phyloP scores from a whole-genome alignment of 2,113 vertebrate genomes.

The Sciurus niger region DNA sequence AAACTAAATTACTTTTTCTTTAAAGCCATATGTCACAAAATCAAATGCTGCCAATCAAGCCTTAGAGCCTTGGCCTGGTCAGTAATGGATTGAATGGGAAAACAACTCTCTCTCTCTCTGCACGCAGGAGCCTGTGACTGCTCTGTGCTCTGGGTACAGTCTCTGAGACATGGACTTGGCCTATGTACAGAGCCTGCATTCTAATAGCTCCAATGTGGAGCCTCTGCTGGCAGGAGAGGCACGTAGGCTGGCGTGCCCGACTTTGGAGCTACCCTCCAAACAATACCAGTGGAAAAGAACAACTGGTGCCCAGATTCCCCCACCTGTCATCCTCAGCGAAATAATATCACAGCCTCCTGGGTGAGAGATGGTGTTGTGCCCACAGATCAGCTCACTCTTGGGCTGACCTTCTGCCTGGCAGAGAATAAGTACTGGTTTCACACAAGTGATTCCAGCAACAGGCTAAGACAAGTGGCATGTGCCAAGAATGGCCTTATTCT shows the following conservation, averaged over 20 bases:
- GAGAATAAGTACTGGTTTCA: conserved; percentile 69
- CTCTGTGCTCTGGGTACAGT: not conserved
- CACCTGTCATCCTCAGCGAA: conserved; percentile 81
- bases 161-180: conserved; percentile 74
- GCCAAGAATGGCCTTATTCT: conserved; percentile 66
- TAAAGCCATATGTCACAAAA: conserved; percentile 39
- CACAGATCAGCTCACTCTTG: conserved; percentile 75
- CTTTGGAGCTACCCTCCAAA: conserved; percentile 82
- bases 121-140: not conserved
- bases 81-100: conserved; percentile 40
- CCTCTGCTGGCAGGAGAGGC: conserved; percentile 72
- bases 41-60: conserved; percentile 20
- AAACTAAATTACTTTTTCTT: conserved; percentile 50
- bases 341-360: conserved; percentile 79
- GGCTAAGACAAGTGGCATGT: conserved; percentile 63
- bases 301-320: conserved; percentile 84
- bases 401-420: conserved; percentile 80
- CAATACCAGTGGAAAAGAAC: conserved; percentile 84
- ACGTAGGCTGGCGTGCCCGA: conserved; percentile 76
- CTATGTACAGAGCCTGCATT: conserved; percentile 69
- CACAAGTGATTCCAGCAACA: conserved; percentile 68
- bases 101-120: conserved; percentile 31
- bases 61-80: conserved; percentile 6
- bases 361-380: conserved; percentile 78
- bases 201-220: conserved; percentile 70